phyloP scores from a whole-genome alignment of 2,113 vertebrate genomes.

The Ammodytes dubius region DNA sequence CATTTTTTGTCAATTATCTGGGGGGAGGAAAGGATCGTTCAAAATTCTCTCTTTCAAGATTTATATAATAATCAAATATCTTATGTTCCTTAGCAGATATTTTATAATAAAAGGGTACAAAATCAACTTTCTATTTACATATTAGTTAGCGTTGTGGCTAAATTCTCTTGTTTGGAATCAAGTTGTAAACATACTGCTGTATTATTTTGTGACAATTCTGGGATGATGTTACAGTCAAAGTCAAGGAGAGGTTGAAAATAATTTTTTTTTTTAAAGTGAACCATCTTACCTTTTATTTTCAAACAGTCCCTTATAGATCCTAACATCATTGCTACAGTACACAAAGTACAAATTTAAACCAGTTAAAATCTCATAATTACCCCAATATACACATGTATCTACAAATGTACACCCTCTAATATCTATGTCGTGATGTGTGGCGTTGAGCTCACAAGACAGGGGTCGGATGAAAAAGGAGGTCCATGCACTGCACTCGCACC shows the following conservation, averaged over 20 bases:
- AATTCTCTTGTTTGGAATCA: neutral
- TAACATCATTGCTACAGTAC: neutral
- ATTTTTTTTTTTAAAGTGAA: conserved; percentile 19
- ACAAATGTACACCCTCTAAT: conserved; percentile 17
- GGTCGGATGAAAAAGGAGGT: conserved; percentile 58
- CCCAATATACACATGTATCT: conserved; percentile 20
- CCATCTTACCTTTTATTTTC: neutral
- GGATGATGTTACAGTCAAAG: neutral
- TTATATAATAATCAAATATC: too few relatives aligned
- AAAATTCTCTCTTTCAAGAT: too few relatives aligned
- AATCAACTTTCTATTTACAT: conserved; percentile 1
- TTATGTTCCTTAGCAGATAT: too few relatives aligned
- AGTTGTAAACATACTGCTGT: neutral
- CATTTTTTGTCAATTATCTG: neutral
- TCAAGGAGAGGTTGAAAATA: conserved; percentile 11
- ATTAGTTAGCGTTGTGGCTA: neutral
- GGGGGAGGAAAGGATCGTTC: too few relatives aligned
- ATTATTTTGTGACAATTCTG: neutral
- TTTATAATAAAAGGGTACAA: too few relatives aligned
- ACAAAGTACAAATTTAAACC: conserved; percentile 7
- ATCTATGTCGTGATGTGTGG: conserved; percentile 36
- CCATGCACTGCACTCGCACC: conserved; percentile 64
- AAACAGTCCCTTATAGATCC: neutral
- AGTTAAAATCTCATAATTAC: neutral
- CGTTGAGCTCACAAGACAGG: conserved; percentile 21